Percentiles rank a stretch among this genome's conserved stretches.
phyloP scores from a whole-genome alignment of 2,888 invertebrate genomes.

The Diloba caeruleocephala region DNA sequence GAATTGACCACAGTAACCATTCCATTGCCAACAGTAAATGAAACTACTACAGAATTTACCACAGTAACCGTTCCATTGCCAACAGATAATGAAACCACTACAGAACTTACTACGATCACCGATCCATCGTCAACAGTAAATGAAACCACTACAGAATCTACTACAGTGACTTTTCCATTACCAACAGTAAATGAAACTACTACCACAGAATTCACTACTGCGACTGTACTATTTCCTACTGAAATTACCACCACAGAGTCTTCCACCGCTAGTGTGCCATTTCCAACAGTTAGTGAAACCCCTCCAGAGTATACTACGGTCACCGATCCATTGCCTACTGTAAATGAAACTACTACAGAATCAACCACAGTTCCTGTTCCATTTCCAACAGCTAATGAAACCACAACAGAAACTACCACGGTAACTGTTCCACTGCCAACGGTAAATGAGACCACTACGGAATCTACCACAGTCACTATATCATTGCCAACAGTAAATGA shows the following conservation, averaged over 20 bases:
- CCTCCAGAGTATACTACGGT: constrained; percentile 9
- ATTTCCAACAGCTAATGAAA: not conserved
- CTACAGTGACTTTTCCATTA: not conserved
- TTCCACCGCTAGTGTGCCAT: no score
- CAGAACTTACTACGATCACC: constrained; percentile 8
- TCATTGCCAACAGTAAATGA: not conserved
- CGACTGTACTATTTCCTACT: not conserved
- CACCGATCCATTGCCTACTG: constrained; percentile 1
- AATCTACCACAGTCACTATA: not conserved
- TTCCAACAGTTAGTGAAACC: no score
- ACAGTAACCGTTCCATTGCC: constrained; percentile 1
- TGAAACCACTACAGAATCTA: constrained; percentile 4
- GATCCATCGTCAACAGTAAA: not conserved
- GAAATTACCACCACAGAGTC: no score
- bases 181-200: not conserved
- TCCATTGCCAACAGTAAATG: constrained; percentile 2
- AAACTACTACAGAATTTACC: constrained; percentile 5
- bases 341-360: not conserved
- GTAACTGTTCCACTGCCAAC: constrained; percentile 15
- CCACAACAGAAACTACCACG: not conserved
- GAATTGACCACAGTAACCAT: constrained; percentile 6
- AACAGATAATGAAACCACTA: constrained; percentile 1
- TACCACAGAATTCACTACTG: constrained; percentile 5
- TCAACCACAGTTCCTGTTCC: not conserved
- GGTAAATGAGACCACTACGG: constrained; percentile 4